These are phyloP conservation scores for Crypturellus tataupa DNA, from an alignment of 2,797 vertebrate species.

Conservation along the genomic window DNA sequence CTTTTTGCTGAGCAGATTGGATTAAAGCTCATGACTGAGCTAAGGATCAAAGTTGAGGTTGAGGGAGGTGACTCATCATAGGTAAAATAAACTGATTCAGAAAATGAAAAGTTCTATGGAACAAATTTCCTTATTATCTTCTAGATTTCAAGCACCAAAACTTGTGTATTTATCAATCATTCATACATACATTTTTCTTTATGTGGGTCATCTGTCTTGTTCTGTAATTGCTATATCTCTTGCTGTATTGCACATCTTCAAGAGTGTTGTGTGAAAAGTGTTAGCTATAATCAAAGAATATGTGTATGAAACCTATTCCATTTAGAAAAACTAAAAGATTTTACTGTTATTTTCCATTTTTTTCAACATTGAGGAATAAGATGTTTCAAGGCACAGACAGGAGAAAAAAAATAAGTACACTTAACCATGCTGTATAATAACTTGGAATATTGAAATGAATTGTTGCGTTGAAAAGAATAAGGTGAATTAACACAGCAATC, in stretches of 20 bases:
- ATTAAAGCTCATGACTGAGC: background rate
- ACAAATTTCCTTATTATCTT: background rate
- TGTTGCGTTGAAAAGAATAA: conserved; percentile 1
- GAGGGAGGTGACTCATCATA: background rate
- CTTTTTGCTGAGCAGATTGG: background rate
- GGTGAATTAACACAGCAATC: background rate
- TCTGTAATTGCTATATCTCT: background rate
- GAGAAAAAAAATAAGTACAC: background rate
- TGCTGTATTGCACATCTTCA: background rate
- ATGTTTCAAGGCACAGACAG: background rate
- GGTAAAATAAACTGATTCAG: background rate
- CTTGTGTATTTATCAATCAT: background rate
- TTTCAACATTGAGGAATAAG: background rate
- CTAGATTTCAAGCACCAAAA: background rate
- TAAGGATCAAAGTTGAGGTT: background rate
- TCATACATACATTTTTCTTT: background rate
- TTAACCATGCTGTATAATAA: background rate
- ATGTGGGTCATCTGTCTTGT: background rate
- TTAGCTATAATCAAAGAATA: background rate
- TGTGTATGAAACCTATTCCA: background rate
- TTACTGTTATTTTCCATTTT: conserved; percentile 2
- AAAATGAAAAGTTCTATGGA: background rate
- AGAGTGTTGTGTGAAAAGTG: background rate
- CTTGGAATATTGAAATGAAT: conserved; percentile 16
- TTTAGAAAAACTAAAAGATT: background rate